A percentile compares a stretch with the other conserved stretches of the same genome.
Evolutionary conservation across 2,888 invertebrate species (phyloP).

Genomic region (Adelognathus sp.): DNA sequence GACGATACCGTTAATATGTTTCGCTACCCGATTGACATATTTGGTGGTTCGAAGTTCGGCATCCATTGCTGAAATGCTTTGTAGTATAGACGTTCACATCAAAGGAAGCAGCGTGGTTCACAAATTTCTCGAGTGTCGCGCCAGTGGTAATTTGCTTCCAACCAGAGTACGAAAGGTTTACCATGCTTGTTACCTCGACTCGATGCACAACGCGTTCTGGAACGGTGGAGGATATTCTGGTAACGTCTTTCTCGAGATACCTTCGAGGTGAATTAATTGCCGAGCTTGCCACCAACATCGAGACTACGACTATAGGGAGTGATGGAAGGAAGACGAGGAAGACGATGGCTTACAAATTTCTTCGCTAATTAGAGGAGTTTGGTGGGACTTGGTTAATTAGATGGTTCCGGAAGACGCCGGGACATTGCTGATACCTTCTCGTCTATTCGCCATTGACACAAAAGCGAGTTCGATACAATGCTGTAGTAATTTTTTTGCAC

Average conservation of each 20-base stretch:
- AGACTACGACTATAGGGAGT: neutral
- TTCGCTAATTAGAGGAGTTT: slow-evolving; percentile 48
- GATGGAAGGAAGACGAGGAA: slow-evolving; percentile 8
- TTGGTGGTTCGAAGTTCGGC: neutral
- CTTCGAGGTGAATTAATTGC: slow-evolving; percentile 23
- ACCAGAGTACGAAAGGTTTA: neutral
- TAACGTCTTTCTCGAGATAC: slow-evolving; percentile 9
- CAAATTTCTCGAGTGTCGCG: slow-evolving; percentile 25
- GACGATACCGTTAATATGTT: too few relatives aligned
- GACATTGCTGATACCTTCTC: neutral
- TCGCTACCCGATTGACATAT: too few relatives aligned
- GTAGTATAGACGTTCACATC: slow-evolving; percentile 5
- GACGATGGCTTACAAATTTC: slow-evolving; percentile 33
- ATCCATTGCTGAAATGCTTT: neutral
- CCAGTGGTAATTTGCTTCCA: slow-evolving; percentile 5
- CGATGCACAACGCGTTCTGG: neutral
- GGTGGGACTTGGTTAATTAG: slow-evolving; percentile 40
- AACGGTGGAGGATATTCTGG: neutral
- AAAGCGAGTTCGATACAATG: neutral
- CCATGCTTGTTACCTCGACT: slow-evolving; percentile 13
- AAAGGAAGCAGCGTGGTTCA: slow-evolving; percentile 32
- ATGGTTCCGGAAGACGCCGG: slow-evolving; percentile 21
- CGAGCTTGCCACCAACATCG: slow-evolving; percentile 1
- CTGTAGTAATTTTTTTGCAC: too few relatives aligned
- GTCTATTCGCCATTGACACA: neutral